These are phyloP conservation scores for Myathropa florea DNA, from an alignment of 2,888 invertebrate species.

Conservation along the genomic window DNA sequence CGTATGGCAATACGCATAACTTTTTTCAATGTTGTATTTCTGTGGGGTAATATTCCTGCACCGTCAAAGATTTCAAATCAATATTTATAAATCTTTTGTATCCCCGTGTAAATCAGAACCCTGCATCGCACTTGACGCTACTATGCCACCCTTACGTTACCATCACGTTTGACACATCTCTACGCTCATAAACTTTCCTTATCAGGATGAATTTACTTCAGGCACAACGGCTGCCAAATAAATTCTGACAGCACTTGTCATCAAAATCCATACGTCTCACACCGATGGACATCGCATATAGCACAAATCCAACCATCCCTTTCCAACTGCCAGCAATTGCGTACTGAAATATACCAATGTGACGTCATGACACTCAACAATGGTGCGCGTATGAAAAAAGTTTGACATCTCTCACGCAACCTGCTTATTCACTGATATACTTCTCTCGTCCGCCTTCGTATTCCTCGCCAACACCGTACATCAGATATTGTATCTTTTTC, in stretches of 20 bases:
- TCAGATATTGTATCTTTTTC: slow-evolving; percentile 10
- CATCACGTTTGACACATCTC: background rate
- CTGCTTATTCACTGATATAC: background rate
- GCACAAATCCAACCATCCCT: background rate
- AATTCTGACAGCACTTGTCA: background rate
- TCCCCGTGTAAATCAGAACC: background rate
- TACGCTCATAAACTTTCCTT: background rate
- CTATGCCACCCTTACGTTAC: background rate
- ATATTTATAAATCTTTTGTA: too few species aligned
- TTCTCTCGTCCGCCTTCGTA: background rate
- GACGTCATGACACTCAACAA: background rate
- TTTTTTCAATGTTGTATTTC: too few species aligned
- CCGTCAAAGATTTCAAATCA: too few species aligned
- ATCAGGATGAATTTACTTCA: background rate
- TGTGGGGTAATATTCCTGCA: too few species aligned
- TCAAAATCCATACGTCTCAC: background rate
- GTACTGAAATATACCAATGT: background rate
- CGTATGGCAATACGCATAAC: too few species aligned
- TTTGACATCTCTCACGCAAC: slow-evolving; percentile 26
- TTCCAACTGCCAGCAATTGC: background rate
- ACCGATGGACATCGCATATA: background rate
- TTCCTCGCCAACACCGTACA: background rate
- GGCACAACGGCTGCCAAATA: background rate
- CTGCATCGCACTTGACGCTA: background rate
- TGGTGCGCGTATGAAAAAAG: background rate